A percentile compares a stretch with the other conserved stretches of the same genome.
phyloP scores from a whole-genome alignment of 2,113 vertebrate genomes.

The Esox niger region DNA sequence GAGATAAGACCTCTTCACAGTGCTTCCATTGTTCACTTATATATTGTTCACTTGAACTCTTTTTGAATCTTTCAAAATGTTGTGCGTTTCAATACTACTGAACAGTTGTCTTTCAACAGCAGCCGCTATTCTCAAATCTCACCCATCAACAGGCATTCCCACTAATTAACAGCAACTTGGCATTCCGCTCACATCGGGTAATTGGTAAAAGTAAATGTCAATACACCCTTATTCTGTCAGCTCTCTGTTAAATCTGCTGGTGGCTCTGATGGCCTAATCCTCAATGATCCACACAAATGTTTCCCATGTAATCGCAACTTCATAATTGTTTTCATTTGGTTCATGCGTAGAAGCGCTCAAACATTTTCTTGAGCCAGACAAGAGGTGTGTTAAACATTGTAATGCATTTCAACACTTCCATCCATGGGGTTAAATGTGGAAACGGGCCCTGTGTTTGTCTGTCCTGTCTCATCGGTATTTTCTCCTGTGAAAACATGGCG shows the following conservation, averaged over 20 bases:
- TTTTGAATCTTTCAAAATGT: no score
- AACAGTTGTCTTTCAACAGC: background rate
- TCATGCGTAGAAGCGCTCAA: background rate
- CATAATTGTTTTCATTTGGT: background rate
- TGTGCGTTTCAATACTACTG: no score
- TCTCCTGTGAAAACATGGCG: constrained; percentile 63
- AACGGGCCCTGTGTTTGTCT: constrained; percentile 55
- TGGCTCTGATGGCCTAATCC: background rate
- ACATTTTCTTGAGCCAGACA: constrained; percentile 12
- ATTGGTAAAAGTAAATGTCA: background rate
- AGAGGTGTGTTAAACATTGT: background rate
- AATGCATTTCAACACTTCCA: constrained; percentile 25
- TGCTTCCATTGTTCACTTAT: constrained; percentile 41
- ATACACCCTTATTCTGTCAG: background rate
- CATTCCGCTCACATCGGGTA: background rate
- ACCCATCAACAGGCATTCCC: background rate
- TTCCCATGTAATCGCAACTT: background rate
- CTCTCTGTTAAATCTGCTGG: no score
- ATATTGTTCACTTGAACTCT: no score
- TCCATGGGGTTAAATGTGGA: constrained; percentile 82
- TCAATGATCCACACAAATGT: constrained; percentile 7
- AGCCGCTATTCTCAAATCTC: constrained; percentile 2
- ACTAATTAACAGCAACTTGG: no score
- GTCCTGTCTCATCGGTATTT: constrained; percentile 33
- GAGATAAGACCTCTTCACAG: constrained; percentile 17